Evolutionary conservation across 2,113 vertebrate species (phyloP).

Genomic region (Protobothrops mucrosquamatus): DNA sequence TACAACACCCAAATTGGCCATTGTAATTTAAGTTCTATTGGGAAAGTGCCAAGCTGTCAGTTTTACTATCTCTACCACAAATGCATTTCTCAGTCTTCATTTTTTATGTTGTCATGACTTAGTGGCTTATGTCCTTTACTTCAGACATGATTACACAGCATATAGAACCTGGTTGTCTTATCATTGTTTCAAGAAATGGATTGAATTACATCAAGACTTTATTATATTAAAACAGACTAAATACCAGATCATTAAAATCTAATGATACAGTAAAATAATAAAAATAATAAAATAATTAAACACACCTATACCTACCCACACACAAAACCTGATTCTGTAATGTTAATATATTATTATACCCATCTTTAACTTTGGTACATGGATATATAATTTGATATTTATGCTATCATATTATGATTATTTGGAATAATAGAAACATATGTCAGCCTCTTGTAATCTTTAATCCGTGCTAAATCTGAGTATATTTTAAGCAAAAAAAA

Average conservation of each 20-base stretch:
- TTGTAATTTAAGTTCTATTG: slow-evolving; percentile 32
- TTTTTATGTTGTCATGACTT: not conserved
- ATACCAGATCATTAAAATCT: slow-evolving; percentile 6
- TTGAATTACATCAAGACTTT: slow-evolving; percentile 5
- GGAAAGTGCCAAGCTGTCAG: slow-evolving; percentile 50
- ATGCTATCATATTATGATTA: not conserved
- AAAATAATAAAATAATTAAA: not conserved
- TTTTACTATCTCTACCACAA: slow-evolving; percentile 46
- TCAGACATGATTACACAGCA: not conserved
- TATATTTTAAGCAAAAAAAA: not conserved
- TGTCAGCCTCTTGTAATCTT: not conserved
- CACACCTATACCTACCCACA: not conserved
- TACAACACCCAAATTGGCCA: slow-evolving; percentile 51
- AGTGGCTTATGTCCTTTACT: not conserved
- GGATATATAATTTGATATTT: not conserved
- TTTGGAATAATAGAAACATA: not conserved
- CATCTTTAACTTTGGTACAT: not conserved
- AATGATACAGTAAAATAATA: not conserved
- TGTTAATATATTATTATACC: not conserved
- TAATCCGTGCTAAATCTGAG: slow-evolving; percentile 10
- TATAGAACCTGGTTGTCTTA: not conserved
- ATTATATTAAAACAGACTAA: slow-evolving; percentile 18
- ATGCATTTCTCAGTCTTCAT: slow-evolving; percentile 37
- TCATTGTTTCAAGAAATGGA: slow-evolving; percentile 12
- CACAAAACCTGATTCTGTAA: slow-evolving; percentile 7